Base-by-base conservation (phyloP, 2,888 invertebrate species). In the Dicycla oo region DNA sequence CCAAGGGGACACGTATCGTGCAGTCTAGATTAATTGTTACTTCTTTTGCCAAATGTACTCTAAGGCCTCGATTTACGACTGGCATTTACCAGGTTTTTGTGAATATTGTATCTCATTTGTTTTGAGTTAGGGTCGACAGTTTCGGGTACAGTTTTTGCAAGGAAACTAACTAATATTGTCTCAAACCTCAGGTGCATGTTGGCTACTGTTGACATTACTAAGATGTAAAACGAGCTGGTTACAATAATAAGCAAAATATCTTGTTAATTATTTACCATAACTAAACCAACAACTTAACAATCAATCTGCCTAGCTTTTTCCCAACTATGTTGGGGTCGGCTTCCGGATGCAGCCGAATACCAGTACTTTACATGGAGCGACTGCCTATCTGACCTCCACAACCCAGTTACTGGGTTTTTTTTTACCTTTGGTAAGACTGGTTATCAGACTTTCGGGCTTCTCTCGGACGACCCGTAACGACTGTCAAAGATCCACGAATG, bases 41-140 rank as follows among this genome's bases (percentile, higher is more conserved):
- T 91, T 92, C 91, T 93, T 93, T 91, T 93, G 94, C 93, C 93
- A 94, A 94, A 93, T 93, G 90, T 87, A 91, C 88, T 88, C 80
- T 87, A 88, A 89, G 88, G 86, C 88, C 86, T 81, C 83, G 89
- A 92, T 93, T 92, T 92, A 92, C 81, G 88, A 81, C 73, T 74
- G 71, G 83, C 87, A 85, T 86, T 90, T 89, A 86, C 86, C 86
- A 85, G 81, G 85, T 89, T 88, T 88, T 89, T 88, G 82, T 79
- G 83, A 88, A 90, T 88, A 88, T 69, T 66, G 85, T 87, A 64
- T 64, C 78, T 86, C 74, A 83, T 88, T 88, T 87, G 84, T 88
- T 86, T 82, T 72, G 8, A 54, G 61, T 57, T 78, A 79, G 80
- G 73, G 63, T 67, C 63, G 73, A 30, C 51, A 63, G 26, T 30